phyloP scores from a whole-genome alignment of 2,888 invertebrate genomes.

The Leptopilina myrica region DNA sequence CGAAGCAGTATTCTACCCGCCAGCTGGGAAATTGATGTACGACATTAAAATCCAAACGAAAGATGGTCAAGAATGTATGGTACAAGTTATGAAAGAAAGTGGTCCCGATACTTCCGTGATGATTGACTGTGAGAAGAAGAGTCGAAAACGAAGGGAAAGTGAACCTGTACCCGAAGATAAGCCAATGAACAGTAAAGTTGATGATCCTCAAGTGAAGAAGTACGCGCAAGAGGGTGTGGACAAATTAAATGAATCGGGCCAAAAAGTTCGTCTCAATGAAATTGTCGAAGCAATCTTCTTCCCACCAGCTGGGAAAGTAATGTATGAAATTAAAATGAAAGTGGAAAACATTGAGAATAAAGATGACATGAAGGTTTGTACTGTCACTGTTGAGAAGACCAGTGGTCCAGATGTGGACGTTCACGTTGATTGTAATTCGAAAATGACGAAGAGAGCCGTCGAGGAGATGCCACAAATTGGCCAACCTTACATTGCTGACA shows the following conservation, averaged over 20 bases:
- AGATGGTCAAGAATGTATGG: no score
- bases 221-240: neutral
- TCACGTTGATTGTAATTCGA: neutral
- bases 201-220: neutral
- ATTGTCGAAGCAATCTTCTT: neutral
- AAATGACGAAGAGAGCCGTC: neutral
- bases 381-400: neutral
- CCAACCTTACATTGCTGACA: neutral
- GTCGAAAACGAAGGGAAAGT: no score
- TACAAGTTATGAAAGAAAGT: no score
- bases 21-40: neutral
- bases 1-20: neutral
- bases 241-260: neutral
- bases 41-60: no score
- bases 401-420: neutral
- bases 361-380: neutral
- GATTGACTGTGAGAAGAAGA: no score
- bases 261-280: neutral
- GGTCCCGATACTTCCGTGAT: no score
- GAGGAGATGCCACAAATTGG: neutral
- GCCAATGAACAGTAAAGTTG: no score
- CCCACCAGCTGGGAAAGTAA: neutral
- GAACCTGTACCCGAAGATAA: no score
- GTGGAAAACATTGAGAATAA: neutral
- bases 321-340: constrained; percentile 15